These are phyloP conservation scores for Mactromeris polynyma DNA, from an alignment of 2,888 invertebrate species.

Conservation along the genomic window DNA sequence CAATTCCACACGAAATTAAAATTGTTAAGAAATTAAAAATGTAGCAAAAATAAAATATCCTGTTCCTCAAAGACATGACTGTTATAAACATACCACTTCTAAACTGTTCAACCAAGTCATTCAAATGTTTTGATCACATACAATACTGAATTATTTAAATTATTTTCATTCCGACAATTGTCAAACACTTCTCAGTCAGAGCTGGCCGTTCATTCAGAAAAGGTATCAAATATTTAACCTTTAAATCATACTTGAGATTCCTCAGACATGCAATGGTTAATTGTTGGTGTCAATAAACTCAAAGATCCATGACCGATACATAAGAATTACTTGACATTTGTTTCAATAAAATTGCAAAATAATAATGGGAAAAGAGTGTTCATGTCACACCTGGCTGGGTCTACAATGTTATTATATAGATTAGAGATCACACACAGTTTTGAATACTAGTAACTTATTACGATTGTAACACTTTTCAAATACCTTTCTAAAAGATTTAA, in stretches of 20 bases:
- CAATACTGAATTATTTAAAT: conserved; percentile 3
- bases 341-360: conserved; percentile 23
- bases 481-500: neutral
- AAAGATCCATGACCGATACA: neutral
- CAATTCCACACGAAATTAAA: neutral
- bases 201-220: conserved; percentile 1
- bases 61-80: neutral
- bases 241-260: neutral
- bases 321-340: neutral
- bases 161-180: neutral
- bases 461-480: neutral
- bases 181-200: neutral
- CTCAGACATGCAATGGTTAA: conserved; percentile 6
- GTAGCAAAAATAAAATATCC: neutral
- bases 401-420: neutral
- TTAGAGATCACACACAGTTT: conserved; percentile 5
- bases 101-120: neutral
- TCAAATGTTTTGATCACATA: neutral
- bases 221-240: neutral
- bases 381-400: neutral
- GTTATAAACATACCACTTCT: neutral
- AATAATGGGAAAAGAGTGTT: conserved; percentile 29
- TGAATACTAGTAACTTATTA: neutral
- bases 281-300: conserved; percentile 9
- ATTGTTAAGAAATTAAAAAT: neutral